These are phyloP conservation scores for Bombus soroeensis DNA, from an alignment of 1,140 invertebrate genomes.

Conservation along the genomic window DNA sequence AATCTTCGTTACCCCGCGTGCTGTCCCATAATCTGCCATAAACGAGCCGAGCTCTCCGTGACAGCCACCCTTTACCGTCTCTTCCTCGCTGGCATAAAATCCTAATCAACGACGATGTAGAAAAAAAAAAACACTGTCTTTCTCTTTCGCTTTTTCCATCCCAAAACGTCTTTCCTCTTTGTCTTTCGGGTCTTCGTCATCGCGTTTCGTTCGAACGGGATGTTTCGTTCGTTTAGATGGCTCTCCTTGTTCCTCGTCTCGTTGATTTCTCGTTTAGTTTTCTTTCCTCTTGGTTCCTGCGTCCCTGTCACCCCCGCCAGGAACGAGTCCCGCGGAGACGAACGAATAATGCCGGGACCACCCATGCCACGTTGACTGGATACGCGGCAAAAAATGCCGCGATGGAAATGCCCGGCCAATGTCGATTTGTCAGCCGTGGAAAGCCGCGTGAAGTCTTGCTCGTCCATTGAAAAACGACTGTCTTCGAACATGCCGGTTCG, in stretches of 20 bases:
- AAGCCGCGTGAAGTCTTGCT: conserved; percentile 43
- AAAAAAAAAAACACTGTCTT: conserved; percentile 56
- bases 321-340: conserved; percentile 62
- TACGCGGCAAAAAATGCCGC: conserved; percentile 49
- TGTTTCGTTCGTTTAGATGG: not conserved
- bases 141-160: not conserved
- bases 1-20: conserved; percentile 66
- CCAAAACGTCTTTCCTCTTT: not conserved
- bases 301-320: not conserved
- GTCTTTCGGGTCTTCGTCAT: not conserved
- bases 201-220: too few species aligned
- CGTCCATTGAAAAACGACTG: not conserved
- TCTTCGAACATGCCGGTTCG: too few species aligned
- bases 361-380: conserved; percentile 52
- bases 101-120: conserved; percentile 59
- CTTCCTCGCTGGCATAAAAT: conserved; percentile 59
- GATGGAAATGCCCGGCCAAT: conserved; percentile 51
- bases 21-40: conserved; percentile 71
- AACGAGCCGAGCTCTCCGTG: conserved; percentile 64
- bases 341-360: conserved; percentile 61
- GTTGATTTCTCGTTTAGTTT: conserved; percentile 10
- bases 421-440: conserved; percentile 63
- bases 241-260: conserved; percentile 3
- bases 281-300: not conserved
- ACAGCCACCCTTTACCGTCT: conserved; percentile 53